These are phyloP conservation scores for Blastobasis lacticolella DNA, from an alignment of 2,888 invertebrate species.

Conservation along the genomic window DNA sequence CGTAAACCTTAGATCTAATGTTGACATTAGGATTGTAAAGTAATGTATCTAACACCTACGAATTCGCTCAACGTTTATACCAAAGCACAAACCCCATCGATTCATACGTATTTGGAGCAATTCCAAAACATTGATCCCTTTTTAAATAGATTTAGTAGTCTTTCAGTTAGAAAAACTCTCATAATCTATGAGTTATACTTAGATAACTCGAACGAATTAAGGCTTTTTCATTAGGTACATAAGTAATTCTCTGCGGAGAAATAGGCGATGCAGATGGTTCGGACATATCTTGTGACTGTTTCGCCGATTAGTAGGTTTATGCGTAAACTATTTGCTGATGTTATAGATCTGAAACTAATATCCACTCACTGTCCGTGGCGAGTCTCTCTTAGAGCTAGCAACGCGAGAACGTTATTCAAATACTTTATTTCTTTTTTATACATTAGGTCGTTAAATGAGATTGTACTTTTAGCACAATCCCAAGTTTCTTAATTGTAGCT, in stretches of 20 bases:
- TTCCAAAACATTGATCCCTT: constrained; percentile 51
- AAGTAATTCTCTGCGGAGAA: constrained; percentile 24
- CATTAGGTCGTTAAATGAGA: too few relatives aligned
- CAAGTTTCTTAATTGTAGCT: not conserved
- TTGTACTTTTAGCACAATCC: not conserved
- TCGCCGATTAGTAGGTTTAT: too few relatives aligned
- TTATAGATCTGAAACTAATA: too few relatives aligned
- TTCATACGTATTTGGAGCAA: constrained; percentile 62
- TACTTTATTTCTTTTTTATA: too few relatives aligned
- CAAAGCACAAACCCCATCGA: constrained; percentile 75
- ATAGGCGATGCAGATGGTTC: not conserved
- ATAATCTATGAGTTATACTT: constrained; percentile 54
- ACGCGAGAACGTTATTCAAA: too few relatives aligned
- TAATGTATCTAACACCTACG: constrained; percentile 53
- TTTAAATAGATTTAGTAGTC: constrained; percentile 69
- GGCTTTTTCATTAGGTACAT: constrained; percentile 21
- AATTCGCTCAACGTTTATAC: constrained; percentile 74
- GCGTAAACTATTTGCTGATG: too few relatives aligned
- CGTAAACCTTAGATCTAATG: constrained; percentile 66
- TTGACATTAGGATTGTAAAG: constrained; percentile 67
- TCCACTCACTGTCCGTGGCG: too few relatives aligned
- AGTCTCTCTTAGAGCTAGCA: too few relatives aligned
- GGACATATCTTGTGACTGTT: not conserved
- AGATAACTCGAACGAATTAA: constrained; percentile 33
- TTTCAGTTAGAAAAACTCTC: constrained; percentile 68